A percentile compares a stretch with the other conserved stretches of the same genome.
Conservation (phyloP, 2,888 invertebrate species). For the Drosophila infuscata region DNA sequence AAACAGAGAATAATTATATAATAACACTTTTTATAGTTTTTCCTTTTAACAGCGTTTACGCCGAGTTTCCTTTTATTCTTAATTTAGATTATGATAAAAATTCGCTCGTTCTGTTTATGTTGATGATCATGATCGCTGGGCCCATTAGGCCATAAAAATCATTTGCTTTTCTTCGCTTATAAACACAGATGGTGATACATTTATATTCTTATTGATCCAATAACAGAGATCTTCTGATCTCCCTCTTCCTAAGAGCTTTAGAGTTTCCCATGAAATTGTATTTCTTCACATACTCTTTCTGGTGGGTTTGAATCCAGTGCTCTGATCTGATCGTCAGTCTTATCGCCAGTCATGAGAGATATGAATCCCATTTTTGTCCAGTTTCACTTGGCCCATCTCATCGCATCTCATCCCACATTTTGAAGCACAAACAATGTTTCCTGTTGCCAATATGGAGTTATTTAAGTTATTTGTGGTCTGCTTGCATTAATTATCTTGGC, state of each 20-base stretch:
- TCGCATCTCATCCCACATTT: neutral
- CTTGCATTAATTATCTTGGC: neutral
- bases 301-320: neutral
- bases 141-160: constrained; percentile 26
- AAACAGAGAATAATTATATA: neutral
- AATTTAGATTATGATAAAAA: neutral
- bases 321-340: neutral
- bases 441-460: neutral
- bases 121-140: constrained; percentile 10
- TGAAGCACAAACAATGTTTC: neutral
- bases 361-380: neutral
- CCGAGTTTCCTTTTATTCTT: neutral
- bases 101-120: constrained; percentile 15
- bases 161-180: constrained; percentile 9
- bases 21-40: constrained; percentile 36
- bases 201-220: neutral
- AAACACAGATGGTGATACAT: constrained; percentile 18
- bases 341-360: neutral
- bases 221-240: neutral
- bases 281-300: neutral
- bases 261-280: neutral
- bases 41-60: constrained; percentile 30
- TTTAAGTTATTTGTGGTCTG: neutral
- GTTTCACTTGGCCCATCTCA: neutral
- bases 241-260: neutral